Evolutionary conservation across 2,797 vertebrate species (phyloP), one percentile per base, ranked within the genome.

Genomic region (Siniperca scherzeri): DNA sequence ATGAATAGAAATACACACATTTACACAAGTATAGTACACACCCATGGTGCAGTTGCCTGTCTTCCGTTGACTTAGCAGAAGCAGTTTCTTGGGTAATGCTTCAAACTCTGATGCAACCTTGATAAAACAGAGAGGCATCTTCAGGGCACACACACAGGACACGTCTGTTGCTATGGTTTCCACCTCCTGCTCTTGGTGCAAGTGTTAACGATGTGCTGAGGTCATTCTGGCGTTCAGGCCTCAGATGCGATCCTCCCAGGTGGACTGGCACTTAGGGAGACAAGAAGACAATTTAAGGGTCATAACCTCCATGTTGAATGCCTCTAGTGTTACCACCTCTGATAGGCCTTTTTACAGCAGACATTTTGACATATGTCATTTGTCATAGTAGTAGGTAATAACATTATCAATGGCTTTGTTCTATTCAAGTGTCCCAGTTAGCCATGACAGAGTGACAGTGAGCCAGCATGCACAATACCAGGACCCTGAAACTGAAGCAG

Each of bases 81-180:
- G 81, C 78, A 72, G 22, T 38, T 27, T 78, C 72, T 53, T 27
- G 65, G 73, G 60, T 44, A 52, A 80, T 25, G 67, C 48, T 64
- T 78, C 71, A 61, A 64, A 65, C 57, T 81, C 60, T 64, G 78
- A 83, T 82, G 81, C 80, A 90, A 75, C 78, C 53, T 57, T 59
- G 52, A 88, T 71, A 36, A 89, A 87, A 83, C 79, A 84, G 14
- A 72, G 59, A 75, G 44, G 74, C 78, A 77, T 88, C 83, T 77
- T 87, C 71, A 77, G 81, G 84, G 76, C 82, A 86, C 85, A 81
- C 74, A 86, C 77, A 60, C 55, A 74, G 70, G 81, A 88, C 86
- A 80, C 62, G 64, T 80, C 76, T 83, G 92, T 91, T 94, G 88
- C 86, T 87, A 88, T 93, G 87, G 90, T 90, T 82, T 88, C 87